Conservation (phyloP, 2,888 invertebrate species). For the Eulithis testata region DNA sequence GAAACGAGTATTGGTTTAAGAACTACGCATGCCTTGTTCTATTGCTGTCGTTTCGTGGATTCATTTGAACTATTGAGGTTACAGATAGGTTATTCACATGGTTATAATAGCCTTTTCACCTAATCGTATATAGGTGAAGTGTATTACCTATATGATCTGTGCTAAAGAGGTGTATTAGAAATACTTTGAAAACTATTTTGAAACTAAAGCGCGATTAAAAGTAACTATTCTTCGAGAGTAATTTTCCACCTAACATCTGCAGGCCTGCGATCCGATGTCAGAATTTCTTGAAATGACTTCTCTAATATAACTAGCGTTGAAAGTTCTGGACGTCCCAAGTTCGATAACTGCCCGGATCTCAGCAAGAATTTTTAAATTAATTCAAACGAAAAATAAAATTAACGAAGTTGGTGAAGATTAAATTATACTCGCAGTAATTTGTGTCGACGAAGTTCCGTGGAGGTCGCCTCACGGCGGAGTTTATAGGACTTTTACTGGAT, state of each 20-base stretch:
- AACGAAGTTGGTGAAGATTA: slow-evolving; percentile 75
- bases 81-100: too few relatives aligned
- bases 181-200: neutral
- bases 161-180: neutral
- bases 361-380: slow-evolving; percentile 81
- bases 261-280: slow-evolving; percentile 55
- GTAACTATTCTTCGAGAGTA: slow-evolving; percentile 21
- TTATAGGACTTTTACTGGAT: slow-evolving; percentile 35
- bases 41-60: neutral
- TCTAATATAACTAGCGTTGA: slow-evolving; percentile 75
- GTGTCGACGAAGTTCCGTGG: slow-evolving; percentile 73
- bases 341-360: slow-evolving; percentile 77
- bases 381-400: slow-evolving; percentile 82
- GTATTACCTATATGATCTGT: too few relatives aligned
- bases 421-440: slow-evolving; percentile 78
- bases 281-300: slow-evolving; percentile 69
- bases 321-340: slow-evolving; percentile 72
- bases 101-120: too few relatives aligned
- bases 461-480: slow-evolving; percentile 46
- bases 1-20: slow-evolving; percentile 21
- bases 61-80: too few relatives aligned
- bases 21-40: neutral
- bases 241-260: slow-evolving; percentile 33
- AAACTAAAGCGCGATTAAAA: slow-evolving; percentile 3
- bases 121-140: neutral